Conservation (phyloP, 2,113 vertebrate species). For the Platycercus adscitus region DNA sequence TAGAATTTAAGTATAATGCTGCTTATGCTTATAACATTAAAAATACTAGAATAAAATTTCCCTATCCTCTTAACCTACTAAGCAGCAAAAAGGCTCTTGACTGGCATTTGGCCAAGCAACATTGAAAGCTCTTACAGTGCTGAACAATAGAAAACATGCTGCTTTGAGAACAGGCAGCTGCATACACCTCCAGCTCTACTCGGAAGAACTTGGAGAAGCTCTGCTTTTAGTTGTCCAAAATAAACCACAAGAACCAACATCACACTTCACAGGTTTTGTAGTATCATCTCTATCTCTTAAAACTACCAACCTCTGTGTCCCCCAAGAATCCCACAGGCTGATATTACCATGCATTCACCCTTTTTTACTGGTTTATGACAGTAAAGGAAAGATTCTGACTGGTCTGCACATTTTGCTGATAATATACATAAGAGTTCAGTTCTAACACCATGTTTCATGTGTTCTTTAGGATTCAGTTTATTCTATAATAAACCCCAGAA, state of each 20-base stretch:
- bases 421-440: neutral
- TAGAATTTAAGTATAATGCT: neutral
- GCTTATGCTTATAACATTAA: neutral
- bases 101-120: neutral
- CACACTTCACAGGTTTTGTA: neutral
- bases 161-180: neutral
- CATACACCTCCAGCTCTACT: neutral
- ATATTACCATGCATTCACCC: accelerated
- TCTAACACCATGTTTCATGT: neutral
- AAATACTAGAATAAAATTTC: neutral
- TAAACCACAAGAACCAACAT: neutral
- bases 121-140: neutral
- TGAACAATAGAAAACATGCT: neutral
- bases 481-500: neutral
- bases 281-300: neutral
- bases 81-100: neutral
- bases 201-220: neutral
- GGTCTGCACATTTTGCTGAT: neutral
- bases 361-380: neutral
- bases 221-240: neutral
- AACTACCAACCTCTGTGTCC: neutral
- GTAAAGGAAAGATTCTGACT: neutral
- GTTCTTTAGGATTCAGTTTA: neutral
- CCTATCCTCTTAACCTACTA: neutral
- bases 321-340: neutral